Percentiles rank a stretch among this genome's conserved stretches.
Evolutionary conservation across 2,113 vertebrate species (phyloP).

Genomic region (Porphyrio hochstetteri): DNA sequence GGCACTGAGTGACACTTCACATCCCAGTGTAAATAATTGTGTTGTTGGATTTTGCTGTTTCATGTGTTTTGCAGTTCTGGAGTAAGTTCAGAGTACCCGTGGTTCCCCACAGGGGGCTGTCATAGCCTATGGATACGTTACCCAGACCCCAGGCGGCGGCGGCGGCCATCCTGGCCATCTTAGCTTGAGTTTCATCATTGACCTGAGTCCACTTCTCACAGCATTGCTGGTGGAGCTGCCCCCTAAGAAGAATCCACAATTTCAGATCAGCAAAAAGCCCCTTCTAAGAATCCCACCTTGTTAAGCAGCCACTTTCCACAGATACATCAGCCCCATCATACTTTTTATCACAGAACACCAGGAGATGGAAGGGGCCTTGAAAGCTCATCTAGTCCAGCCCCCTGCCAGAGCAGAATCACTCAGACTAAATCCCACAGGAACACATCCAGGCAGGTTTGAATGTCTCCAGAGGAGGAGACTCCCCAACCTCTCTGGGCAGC

Average conservation of each 20-base stretch:
- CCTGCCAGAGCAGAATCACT: too few species aligned
- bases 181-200: conserved; percentile 94
- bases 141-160: conserved; percentile 98
- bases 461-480: too few species aligned
- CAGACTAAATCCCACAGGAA: too few species aligned
- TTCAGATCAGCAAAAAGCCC: not conserved
- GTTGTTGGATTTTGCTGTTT: not conserved
- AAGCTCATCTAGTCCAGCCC: too few species aligned
- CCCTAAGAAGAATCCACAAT: conserved; percentile 77
- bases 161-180: conserved; percentile 99
- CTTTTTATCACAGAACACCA: not conserved
- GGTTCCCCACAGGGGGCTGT: not conserved
- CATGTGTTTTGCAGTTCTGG: not conserved
- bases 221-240: conserved; percentile 97
- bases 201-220: conserved; percentile 98
- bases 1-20: not conserved
- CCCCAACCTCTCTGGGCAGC: too few species aligned
- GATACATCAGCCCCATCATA: fast-evolving
- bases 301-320: not conserved
- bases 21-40: not conserved
- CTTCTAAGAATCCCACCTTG: not conserved
- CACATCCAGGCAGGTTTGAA: too few species aligned
- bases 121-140: conserved; percentile 49
- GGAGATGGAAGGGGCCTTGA: too few species aligned
- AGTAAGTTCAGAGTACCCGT: not conserved